Conservation (phyloP, 2,888 invertebrate genomes). For the Mechanitis messenoides region DNA sequence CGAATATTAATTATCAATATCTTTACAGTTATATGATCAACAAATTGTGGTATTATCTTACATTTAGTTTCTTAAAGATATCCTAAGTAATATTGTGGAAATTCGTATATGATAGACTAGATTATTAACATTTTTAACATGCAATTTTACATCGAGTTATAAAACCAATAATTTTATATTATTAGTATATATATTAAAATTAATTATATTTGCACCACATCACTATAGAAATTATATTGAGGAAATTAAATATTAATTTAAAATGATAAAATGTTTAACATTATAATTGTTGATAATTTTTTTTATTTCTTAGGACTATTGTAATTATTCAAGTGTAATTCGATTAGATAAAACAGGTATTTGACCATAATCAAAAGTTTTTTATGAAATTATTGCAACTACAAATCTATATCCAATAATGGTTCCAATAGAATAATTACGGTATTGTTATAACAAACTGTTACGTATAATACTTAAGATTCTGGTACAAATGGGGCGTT, state of each 20-base stretch:
- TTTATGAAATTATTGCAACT: too few species aligned
- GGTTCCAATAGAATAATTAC: not conserved
- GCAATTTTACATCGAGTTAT: constrained; percentile 10
- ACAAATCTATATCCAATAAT: too few species aligned
- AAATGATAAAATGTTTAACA: too few species aligned
- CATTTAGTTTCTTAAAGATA: constrained; percentile 23
- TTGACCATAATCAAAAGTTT: too few species aligned
- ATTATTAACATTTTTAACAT: constrained; percentile 25
- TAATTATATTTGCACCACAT: too few species aligned
- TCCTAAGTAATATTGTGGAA: constrained; percentile 37
- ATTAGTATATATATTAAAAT: not conserved
- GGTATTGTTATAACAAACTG: constrained; percentile 6
- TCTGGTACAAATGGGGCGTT: constrained; percentile 71
- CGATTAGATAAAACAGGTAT: too few species aligned
- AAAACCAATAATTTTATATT: not conserved
- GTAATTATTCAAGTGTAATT: too few species aligned
- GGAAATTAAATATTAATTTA: too few species aligned
- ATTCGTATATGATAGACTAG: constrained; percentile 46
- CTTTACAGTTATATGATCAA: constrained; percentile 30
- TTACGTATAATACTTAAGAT: constrained; percentile 55
- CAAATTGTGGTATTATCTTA: constrained; percentile 52
- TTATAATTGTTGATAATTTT: too few species aligned
- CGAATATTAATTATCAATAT: constrained; percentile 49
- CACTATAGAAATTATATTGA: too few species aligned
- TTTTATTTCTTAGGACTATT: too few species aligned